These are phyloP conservation scores for Cryptotis parvus DNA, from an alignment of 2,113 vertebrate species.

Conservation along the genomic window DNA sequence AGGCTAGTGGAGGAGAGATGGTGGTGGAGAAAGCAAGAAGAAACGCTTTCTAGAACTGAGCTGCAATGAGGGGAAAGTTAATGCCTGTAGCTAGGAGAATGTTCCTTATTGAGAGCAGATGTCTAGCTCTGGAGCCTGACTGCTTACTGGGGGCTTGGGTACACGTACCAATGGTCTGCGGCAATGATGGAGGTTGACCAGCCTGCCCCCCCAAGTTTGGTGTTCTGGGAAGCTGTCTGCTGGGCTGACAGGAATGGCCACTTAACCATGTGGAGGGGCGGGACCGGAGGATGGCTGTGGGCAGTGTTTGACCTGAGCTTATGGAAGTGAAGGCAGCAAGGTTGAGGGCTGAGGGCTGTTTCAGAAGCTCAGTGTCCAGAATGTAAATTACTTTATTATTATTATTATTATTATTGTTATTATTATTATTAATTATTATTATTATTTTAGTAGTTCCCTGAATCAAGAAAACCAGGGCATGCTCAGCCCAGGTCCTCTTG, in stretches of 20 bases:
- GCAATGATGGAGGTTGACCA: background rate
- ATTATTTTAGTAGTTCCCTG: background rate
- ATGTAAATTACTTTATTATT: slow-evolving; percentile 32
- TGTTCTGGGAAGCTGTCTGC: background rate
- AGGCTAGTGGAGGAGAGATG: background rate
- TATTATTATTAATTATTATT: no score
- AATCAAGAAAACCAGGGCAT: slow-evolving; percentile 35
- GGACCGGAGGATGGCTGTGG: background rate
- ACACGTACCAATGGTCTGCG: no score
- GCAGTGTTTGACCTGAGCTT: background rate
- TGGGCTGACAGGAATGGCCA: background rate
- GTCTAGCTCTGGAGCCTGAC: background rate
- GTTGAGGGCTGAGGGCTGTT: slow-evolving; percentile 1
- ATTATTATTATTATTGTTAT: no score
- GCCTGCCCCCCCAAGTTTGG: background rate
- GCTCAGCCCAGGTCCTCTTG: background rate
- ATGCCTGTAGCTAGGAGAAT: background rate
- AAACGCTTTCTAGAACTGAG: background rate
- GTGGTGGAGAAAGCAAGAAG: background rate
- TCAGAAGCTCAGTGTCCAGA: background rate
- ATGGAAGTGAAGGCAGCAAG: background rate
- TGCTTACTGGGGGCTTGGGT: background rate
- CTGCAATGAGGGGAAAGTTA: background rate
- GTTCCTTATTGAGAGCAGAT: background rate
- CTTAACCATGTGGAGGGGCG: background rate